Conservation (phyloP, 2,888 invertebrate species). For the Elysia crispata region DNA sequence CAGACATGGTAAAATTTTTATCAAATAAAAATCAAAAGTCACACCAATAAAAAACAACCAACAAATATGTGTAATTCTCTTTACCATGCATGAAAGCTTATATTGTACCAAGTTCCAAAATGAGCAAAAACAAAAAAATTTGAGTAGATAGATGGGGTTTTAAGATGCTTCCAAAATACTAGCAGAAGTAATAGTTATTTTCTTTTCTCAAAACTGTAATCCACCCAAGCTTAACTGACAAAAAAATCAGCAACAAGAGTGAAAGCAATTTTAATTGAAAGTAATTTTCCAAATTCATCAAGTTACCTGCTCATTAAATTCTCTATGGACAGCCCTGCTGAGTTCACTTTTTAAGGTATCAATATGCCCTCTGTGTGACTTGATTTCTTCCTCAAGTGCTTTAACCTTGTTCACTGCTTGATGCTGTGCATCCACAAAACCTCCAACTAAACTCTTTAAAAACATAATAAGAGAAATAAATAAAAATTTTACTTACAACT, state of each 20-base stretch:
- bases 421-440: slow-evolving; percentile 71
- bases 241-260: background rate
- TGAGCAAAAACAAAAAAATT: no score
- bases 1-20: no score
- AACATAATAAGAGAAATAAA: slow-evolving; percentile 19
- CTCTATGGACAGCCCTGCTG: slow-evolving; percentile 67
- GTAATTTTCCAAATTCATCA: background rate
- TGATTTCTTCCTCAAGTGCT: slow-evolving; percentile 67
- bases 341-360: slow-evolving; percentile 69
- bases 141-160: no score
- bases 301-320: slow-evolving; percentile 63
- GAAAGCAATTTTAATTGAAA: background rate
- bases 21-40: no score
- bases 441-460: slow-evolving; percentile 69
- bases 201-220: no score
- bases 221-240: no score
- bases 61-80: no score
- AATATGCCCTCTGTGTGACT: slow-evolving; percentile 65
- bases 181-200: no score
- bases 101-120: no score
- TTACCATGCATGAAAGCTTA: no score
- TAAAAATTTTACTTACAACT: background rate
- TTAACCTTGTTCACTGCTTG: slow-evolving; percentile 62
- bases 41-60: no score
- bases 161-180: no score